Evolutionary conservation across 2,888 invertebrate genomes (phyloP), one percentile per base, ranked within the genome.

Genomic region (Malacosoma neustria): DNA sequence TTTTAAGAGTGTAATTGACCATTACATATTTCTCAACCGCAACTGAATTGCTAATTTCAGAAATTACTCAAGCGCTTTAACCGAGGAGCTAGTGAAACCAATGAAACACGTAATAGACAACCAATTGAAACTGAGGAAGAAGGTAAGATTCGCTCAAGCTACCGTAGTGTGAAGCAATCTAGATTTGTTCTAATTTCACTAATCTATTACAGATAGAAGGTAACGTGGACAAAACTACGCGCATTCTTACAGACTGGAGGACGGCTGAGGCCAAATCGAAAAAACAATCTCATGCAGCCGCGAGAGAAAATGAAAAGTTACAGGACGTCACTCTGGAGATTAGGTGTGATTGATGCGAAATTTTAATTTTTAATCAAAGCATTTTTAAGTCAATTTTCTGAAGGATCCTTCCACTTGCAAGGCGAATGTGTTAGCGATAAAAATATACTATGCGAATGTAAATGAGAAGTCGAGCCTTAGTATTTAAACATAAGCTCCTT

Each of bases 41-140:
- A 42, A 46, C 37, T 13, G 31, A 32, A 40, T 46, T 45, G 12
- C 30, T 36, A 22, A 42, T 79, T 84, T 35, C 84, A 92, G 95
- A 65, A 90, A 92, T 66, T 89, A 95, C 75, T 92, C 94, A 39
- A 89, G 88, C 49, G 90, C 93, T 30, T 81, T 97, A 31, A 84
- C 92, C 41, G 97, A 97, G 51, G 97, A 97, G 68, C 89, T 97
- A 43, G 94, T 95, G 14, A 95, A 96, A 76, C 97, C 97, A 36
- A 87, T 97, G 61, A 93, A 92, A 69, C 77, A 85, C 45, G 87
- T 93, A 35, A 89, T 91, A 30, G 92, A 93, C 45, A 89, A 87
- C 54, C 92, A 93, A 61, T 89, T 92, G 57, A 90, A 92, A 66
- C 87, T 90, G 36, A 76, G 93, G 52, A 93, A 93, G 74, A 87